Conservation (phyloP, 2,797 vertebrate species). For the Leucoraja ocellata region DNA sequence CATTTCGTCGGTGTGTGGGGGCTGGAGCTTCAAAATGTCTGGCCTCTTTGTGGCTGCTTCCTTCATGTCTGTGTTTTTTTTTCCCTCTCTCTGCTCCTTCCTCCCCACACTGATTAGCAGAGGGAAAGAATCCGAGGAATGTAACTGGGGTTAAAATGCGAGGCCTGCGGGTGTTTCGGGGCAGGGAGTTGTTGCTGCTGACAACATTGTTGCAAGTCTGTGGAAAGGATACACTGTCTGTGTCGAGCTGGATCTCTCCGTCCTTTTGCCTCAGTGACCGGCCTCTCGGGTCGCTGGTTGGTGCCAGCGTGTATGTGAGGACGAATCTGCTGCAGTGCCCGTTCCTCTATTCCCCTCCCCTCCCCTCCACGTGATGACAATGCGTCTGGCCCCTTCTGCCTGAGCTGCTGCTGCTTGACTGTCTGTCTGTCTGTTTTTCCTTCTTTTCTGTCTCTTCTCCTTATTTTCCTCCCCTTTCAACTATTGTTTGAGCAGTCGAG, state of each 20-base stretch:
- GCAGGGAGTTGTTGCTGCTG: too few relatives aligned
- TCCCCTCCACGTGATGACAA: not conserved
- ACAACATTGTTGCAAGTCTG: not conserved
- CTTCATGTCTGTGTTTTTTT: not conserved
- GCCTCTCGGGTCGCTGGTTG: not conserved
- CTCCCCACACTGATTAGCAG: not conserved
- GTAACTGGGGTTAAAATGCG: too few relatives aligned
- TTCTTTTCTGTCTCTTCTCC: not conserved
- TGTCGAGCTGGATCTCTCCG: not conserved
- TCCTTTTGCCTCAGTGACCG: not conserved
- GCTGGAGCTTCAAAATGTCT: conserved; percentile 14
- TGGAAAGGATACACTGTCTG: not conserved
- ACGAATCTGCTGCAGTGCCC: conserved; percentile 5
- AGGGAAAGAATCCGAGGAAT: not conserved
- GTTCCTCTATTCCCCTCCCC: too few relatives aligned
- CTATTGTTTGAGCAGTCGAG: conserved; percentile 10
- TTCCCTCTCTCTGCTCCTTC: too few relatives aligned
- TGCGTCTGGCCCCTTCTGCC: not conserved
- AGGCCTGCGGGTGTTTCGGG: too few relatives aligned
- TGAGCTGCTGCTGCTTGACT: too few relatives aligned
- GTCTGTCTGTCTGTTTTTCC: not conserved
- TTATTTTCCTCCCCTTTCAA: not conserved
- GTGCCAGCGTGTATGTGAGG: conserved; percentile 17
- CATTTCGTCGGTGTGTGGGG: not conserved
- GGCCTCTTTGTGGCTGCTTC: conserved; percentile 27